Base-by-base conservation (phyloP, 2,888 invertebrate genomes). In the Eutolmus rufibarbis region DNA sequence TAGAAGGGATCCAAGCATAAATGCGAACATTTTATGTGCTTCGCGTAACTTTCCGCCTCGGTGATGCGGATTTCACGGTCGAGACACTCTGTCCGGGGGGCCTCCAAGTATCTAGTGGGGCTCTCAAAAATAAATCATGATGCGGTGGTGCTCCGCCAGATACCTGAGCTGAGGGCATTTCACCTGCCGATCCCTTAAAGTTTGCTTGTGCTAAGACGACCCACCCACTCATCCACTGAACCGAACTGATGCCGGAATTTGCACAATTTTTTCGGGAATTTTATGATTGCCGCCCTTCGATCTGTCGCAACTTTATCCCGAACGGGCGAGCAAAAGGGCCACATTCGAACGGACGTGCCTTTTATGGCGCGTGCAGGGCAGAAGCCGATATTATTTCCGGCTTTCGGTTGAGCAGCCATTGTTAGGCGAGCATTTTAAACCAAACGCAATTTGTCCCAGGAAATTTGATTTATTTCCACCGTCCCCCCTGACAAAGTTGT, bases 381-480 rank as follows among this genome's bases (percentile, higher is more conserved):
- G 66, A 82, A 66, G n/a, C 82, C 57, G n/a, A 37, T 82, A 82
- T 82, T 82, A 82, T 82, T 82, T 82, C 82, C 82, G 82, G 34
- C 19, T 82, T 66, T 82, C 57, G 66, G 57, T n/a, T 82, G 66
- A 82, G 57, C 66, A 51, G 40, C 51, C 57, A 82, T 82, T 82
- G 82, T 82, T 66, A 57, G 31, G 34, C 14, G 19, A 56, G 19
- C 28, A 57, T 82, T 81, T 56, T 82, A 34, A 16, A 57, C 23
- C 23, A 37, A 82, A 66, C 37, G 31, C 66, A 57, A 82, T 82
- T 82, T 66, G 37, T 82, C 57, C 66, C 57, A 31, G 37, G 57
- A 82, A 82, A 57, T 82, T 82, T 82, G 66, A 82, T 82, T 82
- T 82, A 82, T 82, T 78, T 28, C 66, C 37, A 76, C 40, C 28